A percentile compares a stretch with the other conserved stretches of the same genome.
These are phyloP conservation scores for Agrilus cyanescens DNA, from an alignment of 2,888 invertebrate species.

Conservation along the genomic window DNA sequence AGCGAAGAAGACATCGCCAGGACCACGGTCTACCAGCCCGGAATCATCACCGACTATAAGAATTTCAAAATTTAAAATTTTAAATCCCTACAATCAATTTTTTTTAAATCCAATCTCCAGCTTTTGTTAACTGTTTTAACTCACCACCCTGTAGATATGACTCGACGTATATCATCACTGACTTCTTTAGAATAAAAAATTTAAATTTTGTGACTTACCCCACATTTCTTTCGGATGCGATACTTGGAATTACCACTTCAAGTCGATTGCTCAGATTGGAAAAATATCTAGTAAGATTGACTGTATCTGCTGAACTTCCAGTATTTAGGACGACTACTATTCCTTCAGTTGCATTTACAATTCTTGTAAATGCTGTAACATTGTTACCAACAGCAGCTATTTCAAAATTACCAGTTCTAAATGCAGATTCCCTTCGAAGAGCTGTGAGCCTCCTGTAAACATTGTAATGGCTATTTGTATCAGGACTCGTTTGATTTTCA, in stretches of 20 bases:
- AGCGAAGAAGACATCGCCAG: no score
- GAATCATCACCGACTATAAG: no score
- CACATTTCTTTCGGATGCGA: slow-evolving; percentile 8
- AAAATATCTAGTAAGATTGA: slow-evolving; percentile 39
- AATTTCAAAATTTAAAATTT: no score
- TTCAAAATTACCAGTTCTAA: slow-evolving; percentile 43
- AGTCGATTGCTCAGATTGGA: not conserved
- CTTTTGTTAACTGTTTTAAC: no score
- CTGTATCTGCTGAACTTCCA: slow-evolving; percentile 36
- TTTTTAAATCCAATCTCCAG: no score
- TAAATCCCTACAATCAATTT: no score
- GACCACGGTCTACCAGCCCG: no score
- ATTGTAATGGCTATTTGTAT: slow-evolving; percentile 45
- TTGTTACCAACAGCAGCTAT: slow-evolving; percentile 34
- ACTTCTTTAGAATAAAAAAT: no score
- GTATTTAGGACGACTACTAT: slow-evolving; percentile 28
- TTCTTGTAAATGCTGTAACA: slow-evolving; percentile 14
- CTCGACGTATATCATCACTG: no score
- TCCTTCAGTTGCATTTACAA: slow-evolving; percentile 12
- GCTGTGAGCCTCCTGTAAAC: slow-evolving; percentile 46
- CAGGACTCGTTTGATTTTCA: slow-evolving; percentile 33
- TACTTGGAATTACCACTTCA: slow-evolving; percentile 8
- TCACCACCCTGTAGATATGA: no score
- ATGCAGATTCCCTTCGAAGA: slow-evolving; percentile 40
- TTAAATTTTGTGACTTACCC: slow-evolving; percentile 9